Evolutionary conservation across 2,888 invertebrate genomes (phyloP).

Genomic region (Polyommatus iphigenia): DNA sequence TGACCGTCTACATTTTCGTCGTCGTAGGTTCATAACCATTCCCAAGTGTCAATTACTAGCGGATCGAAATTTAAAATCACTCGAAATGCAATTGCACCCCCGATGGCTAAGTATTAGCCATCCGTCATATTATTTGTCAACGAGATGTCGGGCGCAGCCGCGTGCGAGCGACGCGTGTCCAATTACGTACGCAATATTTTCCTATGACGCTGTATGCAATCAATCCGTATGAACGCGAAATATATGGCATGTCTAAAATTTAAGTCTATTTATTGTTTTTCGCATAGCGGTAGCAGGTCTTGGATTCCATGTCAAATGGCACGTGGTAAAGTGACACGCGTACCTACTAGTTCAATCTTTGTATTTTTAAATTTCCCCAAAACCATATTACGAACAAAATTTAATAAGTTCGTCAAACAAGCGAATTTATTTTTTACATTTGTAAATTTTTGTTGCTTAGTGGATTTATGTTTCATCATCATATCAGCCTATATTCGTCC

Average conservation of each 20-base stretch:
- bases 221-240: constrained; percentile 56
- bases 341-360: no score
- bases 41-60: background rate
- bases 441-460: no score
- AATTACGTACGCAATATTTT: constrained; percentile 78
- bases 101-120: constrained; percentile 54
- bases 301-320: no score
- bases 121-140: constrained; percentile 76
- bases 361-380: background rate
- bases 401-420: no score
- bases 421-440: no score
- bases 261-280: constrained; percentile 19
- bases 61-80: constrained; percentile 36
- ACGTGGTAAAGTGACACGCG: no score
- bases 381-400: background rate
- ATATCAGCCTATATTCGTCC: no score
- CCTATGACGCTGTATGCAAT: constrained; percentile 62
- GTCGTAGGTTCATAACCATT: no score
- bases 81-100: constrained; percentile 60
- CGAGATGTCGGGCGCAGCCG: constrained; percentile 66
- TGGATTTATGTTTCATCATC: no score
- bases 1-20: no score
- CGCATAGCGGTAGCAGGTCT: background rate
- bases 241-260: constrained; percentile 34
- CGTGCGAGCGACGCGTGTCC: constrained; percentile 68